Base-by-base conservation (phyloP, 1,140 invertebrate genomes). In the Lepidurus couesii region DNA sequence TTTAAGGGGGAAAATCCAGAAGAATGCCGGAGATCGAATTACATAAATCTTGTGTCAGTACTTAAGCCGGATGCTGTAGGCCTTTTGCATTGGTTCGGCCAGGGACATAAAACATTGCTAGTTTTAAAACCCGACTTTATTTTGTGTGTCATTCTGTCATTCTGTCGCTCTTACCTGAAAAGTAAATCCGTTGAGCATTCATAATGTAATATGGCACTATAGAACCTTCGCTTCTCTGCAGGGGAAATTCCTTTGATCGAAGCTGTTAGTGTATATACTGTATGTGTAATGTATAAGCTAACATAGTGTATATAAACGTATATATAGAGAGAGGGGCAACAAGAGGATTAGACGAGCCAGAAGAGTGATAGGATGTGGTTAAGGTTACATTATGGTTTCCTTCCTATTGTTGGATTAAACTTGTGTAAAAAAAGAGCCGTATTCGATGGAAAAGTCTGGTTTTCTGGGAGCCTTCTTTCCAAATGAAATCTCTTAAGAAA, bases 371-470 rank as follows among this genome's bases (percentile, higher is more conserved):
- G 53, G 53, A 65, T 65, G 53, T 16, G 53, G 53, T 65, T 65
- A 65, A 65, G 53, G 9, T 65, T 65, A 65, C 53, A 16, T 65
- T 65, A 65, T 16, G 53, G 53, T 65, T 65, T 65, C 53, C 53
- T 65, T 16, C 16, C 21, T 16, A 65, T 65, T 65, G 53, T 65
- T 65, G 16, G 16, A 9, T 16, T 7, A 65, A 65, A 21, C 21
- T 16, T 65, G 53, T 16, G 5, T 16, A 65, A 65, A 65, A 65
- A 21, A 65, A 65, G 53, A 65, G 53, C 53, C 53, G 34, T 4
- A 34, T 65, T n/a, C 13, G 53, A 21, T 34, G 34, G 53, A 65
- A 65, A 65, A 47, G 21, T 9, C 53, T 65, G 16, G 0, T n/a
- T 21, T 65, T 65, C 21, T 65, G 53, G n/a, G 3, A 34, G 34